These are phyloP conservation scores for Tinamus major DNA, from an alignment of 2,797 vertebrate genomes.

Conservation along the genomic window DNA sequence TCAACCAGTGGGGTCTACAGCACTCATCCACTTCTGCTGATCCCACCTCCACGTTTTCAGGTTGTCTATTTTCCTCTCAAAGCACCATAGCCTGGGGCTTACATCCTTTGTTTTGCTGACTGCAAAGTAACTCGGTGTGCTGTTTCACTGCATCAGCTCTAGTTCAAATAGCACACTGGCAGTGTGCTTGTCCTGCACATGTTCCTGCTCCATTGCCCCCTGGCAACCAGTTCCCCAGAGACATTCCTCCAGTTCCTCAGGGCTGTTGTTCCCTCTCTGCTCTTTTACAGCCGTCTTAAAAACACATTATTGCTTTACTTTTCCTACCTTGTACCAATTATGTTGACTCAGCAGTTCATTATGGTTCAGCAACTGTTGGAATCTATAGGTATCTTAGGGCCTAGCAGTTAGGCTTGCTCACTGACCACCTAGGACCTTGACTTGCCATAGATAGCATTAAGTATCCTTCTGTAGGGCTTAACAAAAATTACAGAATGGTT, in stretches of 20 bases:
- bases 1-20: neutral
- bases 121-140: neutral
- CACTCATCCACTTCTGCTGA: neutral
- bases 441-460: no score
- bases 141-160: no score
- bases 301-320: neutral
- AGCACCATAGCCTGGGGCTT: neutral
- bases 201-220: neutral
- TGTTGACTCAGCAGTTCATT: neutral
- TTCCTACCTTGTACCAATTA: neutral
- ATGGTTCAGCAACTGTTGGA: neutral
- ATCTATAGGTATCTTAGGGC: neutral
- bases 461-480: no score
- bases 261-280: neutral
- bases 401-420: no score
- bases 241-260: no score
- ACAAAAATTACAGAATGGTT: no score
- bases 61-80: neutral
- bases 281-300: neutral
- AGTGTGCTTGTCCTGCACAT: neutral
- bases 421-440: no score
- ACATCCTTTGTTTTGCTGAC: neutral
- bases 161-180: neutral
- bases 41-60: neutral
- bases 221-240: neutral